Evolutionary conservation across 2,113 vertebrate genomes (phyloP).

Genomic region (Corvus moneduloides): DNA sequence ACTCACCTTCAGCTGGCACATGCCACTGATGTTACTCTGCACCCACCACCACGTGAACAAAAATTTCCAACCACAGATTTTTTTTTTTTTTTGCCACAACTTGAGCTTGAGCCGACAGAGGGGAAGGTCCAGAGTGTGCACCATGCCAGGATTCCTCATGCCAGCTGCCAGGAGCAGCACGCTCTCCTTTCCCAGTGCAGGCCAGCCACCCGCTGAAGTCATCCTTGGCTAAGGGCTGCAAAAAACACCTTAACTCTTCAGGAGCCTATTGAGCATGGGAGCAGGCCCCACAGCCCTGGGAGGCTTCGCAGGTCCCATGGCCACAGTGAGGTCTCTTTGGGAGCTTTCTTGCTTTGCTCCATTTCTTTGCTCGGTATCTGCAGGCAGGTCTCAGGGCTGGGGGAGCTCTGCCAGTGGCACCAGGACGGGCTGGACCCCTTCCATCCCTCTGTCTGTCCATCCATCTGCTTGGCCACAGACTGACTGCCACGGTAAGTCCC

Average conservation of each 20-base stretch:
- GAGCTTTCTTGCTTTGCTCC: neutral
- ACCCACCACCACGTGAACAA: accelerated
- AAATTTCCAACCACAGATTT: neutral
- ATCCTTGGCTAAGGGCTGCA: neutral
- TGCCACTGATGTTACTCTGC: accelerated
- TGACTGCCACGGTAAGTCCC: accelerated
- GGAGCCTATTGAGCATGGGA: accelerated
- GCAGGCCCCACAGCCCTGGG: accelerated
- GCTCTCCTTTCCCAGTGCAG: neutral
- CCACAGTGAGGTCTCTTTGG: neutral
- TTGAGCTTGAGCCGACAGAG: neutral
- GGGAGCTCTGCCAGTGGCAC: neutral
- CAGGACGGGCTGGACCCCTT: neutral
- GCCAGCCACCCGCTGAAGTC: neutral
- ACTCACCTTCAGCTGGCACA: neutral
- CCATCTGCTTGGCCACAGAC: neutral
- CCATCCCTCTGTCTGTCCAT: neutral
- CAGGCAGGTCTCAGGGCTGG: neutral
- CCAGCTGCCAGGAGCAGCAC: neutral
- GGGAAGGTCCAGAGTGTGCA: neutral
- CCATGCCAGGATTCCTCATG: neutral
- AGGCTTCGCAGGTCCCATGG: neutral
- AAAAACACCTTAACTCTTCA: neutral
- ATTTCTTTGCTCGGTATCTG: neutral
- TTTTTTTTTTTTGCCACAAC: neutral